Base-by-base conservation (phyloP, 2,888 invertebrate species). In the Ypsolopha scabrella region DNA sequence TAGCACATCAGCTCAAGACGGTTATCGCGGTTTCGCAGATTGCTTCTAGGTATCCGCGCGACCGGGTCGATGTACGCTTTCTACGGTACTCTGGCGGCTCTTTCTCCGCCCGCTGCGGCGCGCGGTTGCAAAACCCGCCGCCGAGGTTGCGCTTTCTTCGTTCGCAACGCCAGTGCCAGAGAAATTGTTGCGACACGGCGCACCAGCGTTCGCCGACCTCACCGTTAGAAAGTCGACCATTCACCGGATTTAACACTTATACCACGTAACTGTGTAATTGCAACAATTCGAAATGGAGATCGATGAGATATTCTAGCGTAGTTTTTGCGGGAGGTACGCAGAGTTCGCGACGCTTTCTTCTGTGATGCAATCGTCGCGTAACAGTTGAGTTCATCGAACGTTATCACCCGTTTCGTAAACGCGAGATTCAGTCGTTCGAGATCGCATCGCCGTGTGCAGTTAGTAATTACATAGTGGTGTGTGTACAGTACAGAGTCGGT, bases 61-160 rank as follows among this genome's bases (percentile, higher is more conserved):
- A 53, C 54, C 64, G 67, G 70, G 72, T 72, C 74, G 72, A 69
- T 60, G 75, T 63, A 74, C 75, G 72, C 82, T 85, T 83, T 83
- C 83, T 79, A 80, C 70, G 64, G 59, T 58, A 57, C 44, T 57
- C 62, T 13, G 24, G 33, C 47, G 36, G 61, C 67, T 75, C 75
- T 75, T 76, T 74, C 79, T 70, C 72, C 67, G 62, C 58, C 57
- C 53, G 52, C 11, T 13, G 49, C 8, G 33, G 14, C 38, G 72
- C 60, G 70, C 76, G 80, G 82, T 87, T 87, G 87, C 87, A 83
- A 87, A 87, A 86, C 79, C 70, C 4, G 24, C 24, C 24, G 24
- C 72, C 65, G 81, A 79, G 87, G 83, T 86, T 83, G 86, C 86
- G 85, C 87, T 86, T 86, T 87, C 86, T 86, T 86, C 85, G 80